These are phyloP conservation scores for Bucorvus abyssinicus DNA, from an alignment of 2,797 vertebrate genomes.

Conservation along the genomic window DNA sequence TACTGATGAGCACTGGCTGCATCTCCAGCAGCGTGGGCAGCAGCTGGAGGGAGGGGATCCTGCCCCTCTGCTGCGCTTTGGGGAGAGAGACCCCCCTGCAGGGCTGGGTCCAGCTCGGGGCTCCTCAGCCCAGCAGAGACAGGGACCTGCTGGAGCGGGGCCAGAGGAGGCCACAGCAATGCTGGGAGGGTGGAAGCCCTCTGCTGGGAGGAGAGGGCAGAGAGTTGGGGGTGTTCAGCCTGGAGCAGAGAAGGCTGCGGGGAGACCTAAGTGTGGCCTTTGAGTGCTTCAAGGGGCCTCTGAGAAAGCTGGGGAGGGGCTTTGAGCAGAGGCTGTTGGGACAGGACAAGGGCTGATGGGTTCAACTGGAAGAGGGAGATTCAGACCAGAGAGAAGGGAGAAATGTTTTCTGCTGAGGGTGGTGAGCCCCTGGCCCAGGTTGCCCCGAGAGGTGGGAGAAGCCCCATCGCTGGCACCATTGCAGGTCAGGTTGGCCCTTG, in stretches of 20 bases:
- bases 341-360: not conserved
- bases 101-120: not conserved
- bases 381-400: not conserved
- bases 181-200: not conserved
- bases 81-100: not conserved
- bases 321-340: not conserved
- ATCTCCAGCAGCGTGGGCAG: not conserved
- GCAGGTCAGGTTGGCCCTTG: fast-evolving
- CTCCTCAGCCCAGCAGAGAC: fast-evolving
- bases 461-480: not conserved
- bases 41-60: fast-evolving
- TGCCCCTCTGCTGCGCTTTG: not conserved
- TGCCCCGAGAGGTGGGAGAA: too few species aligned
- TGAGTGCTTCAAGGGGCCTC: not conserved
- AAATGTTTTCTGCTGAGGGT: not conserved
- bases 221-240: not conserved
- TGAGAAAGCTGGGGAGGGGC: not conserved
- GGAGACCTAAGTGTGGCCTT: not conserved
- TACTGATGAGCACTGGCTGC: not conserved
- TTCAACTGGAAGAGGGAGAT: not conserved
- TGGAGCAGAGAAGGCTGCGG: not conserved
- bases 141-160: fast-evolving
- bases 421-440: not conserved
- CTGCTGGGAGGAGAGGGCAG: not conserved
- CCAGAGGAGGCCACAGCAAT: not conserved